These are phyloP conservation scores for Poecilia velifera DNA, from an alignment of 2,797 vertebrate genomes.

Conservation along the genomic window DNA sequence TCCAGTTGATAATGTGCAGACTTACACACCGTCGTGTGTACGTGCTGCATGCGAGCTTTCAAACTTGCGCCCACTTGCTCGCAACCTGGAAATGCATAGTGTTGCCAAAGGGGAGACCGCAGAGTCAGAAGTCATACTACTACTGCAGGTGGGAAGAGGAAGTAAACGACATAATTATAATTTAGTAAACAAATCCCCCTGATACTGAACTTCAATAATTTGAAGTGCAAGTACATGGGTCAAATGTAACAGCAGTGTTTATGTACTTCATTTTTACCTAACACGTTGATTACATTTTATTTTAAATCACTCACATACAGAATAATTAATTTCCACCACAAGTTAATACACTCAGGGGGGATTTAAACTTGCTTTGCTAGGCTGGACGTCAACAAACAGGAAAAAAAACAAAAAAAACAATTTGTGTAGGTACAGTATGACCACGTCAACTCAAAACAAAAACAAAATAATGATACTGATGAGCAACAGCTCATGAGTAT, in stretches of 20 bases:
- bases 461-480: conserved; percentile 34
- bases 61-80: conserved; percentile 36
- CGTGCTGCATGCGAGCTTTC: conserved; percentile 31
- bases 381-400: not conserved
- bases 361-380: not conserved
- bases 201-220: not conserved
- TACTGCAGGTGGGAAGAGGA: conserved; percentile 60
- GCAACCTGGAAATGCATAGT: conserved; percentile 42
- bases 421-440: conserved; percentile 18
- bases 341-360: not conserved
- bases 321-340: conserved; percentile 11
- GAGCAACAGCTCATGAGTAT: conserved; percentile 40
- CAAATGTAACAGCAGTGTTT: not conserved
- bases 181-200: conserved; percentile 10
- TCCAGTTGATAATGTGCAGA: not conserved
- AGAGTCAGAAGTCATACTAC: conserved; percentile 58
- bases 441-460: conserved; percentile 47
- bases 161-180: conserved; percentile 24
- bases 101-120: conserved; percentile 53
- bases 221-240: not conserved
- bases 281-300: not conserved
- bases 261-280: not conserved
- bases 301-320: not conserved
- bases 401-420: conserved; percentile 9
- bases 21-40: not conserved